phyloP scores from a whole-genome alignment of 2,888 invertebrate genomes.

The Scaptomyza reducta region DNA sequence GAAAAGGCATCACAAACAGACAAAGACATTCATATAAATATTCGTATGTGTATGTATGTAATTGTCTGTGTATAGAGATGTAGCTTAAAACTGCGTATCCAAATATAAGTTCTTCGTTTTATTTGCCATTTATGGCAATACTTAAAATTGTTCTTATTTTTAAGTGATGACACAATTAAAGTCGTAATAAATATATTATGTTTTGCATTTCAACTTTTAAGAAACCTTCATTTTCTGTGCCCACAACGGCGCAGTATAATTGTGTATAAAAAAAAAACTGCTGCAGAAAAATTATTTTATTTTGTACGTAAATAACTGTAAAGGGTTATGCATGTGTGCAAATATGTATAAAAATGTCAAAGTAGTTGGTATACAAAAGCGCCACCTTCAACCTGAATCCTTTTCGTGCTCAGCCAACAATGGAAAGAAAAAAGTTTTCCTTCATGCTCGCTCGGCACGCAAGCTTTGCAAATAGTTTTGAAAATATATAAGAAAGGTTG shows the following conservation, averaged over 20 bases:
- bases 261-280: neutral
- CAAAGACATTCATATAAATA: neutral
- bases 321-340: neutral
- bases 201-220: too few relatives aligned
- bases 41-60: neutral
- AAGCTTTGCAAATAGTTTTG: constrained; percentile 10
- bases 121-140: constrained; percentile 1
- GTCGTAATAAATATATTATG: too few relatives aligned
- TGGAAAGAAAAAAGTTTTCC: constrained; percentile 34
- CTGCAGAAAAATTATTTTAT: constrained; percentile 22
- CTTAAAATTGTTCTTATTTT: neutral
- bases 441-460: constrained; percentile 57
- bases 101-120: constrained; percentile 12
- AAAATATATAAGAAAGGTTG: neutral
- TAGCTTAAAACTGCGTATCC: constrained; percentile 18
- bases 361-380: too few relatives aligned
- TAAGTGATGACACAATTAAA: constrained; percentile 1
- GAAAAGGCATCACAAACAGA: constrained; percentile 5
- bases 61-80: neutral
- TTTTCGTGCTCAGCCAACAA: constrained; percentile 15
- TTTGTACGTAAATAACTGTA: constrained; percentile 21
- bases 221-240: too few relatives aligned
- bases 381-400: neutral
- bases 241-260: too few relatives aligned
- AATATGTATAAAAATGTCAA: constrained; percentile 6